Percentiles rank a stretch among this genome's conserved stretches.
phyloP scores from a whole-genome alignment of 2,888 invertebrate species.

The Cerastis leucographa region DNA sequence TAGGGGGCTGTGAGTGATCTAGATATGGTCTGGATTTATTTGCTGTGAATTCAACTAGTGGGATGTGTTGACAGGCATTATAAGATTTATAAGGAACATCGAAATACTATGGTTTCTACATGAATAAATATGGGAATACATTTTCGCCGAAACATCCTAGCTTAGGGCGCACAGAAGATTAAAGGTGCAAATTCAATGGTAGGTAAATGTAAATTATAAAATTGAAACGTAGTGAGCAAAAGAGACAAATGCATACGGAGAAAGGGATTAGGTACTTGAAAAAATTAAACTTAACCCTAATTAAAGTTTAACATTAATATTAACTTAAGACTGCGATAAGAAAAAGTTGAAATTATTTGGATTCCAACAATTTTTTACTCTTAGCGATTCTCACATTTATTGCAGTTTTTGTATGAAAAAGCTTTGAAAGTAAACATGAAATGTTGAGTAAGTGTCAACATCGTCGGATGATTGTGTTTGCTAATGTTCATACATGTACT shows the following conservation, averaged over 20 bases:
- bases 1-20: conserved; percentile 53
- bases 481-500: not conserved
- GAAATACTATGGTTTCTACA: not conserved
- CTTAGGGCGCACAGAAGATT: not conserved
- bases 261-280: no score
- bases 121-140: not conserved
- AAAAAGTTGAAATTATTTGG: not conserved
- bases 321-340: no score
- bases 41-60: conserved; percentile 5
- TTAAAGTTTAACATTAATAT: no score
- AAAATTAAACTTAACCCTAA: no score
- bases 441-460: not conserved
- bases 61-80: conserved; percentile 10
- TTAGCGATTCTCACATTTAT: not conserved
- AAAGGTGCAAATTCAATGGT: not conserved
- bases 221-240: not conserved
- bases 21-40: conserved; percentile 33
- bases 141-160: not conserved
- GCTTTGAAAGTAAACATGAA: conserved; percentile 14
- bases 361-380: not conserved
- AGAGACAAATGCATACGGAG: no score
- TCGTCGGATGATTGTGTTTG: not conserved
- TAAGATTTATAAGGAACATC: not conserved
- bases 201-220: not conserved
- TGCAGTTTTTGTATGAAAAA: not conserved